phyloP scores from a whole-genome alignment of 2,888 invertebrate species.

The Tineola bisselliella region DNA sequence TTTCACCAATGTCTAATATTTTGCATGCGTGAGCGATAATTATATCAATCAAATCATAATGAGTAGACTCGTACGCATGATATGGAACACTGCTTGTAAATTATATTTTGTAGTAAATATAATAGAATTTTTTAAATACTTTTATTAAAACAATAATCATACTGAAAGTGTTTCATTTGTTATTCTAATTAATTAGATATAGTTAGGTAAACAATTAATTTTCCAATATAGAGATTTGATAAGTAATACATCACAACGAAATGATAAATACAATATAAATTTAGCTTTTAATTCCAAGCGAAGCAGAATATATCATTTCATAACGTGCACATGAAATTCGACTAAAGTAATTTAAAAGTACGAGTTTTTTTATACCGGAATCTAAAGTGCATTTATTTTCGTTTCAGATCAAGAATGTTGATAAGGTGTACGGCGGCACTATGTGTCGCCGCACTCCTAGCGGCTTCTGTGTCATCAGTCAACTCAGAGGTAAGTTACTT shows the following conservation, averaged over 20 bases:
- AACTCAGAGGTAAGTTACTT: conserved; percentile 69
- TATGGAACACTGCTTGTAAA: background rate
- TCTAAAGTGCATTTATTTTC: conserved; percentile 24
- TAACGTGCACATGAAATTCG: too few relatives aligned
- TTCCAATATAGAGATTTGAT: too few relatives aligned
- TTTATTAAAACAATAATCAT: too few relatives aligned
- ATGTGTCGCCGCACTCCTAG: conserved; percentile 72
- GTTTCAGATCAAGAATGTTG: conserved; percentile 76
- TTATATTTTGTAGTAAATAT: background rate
- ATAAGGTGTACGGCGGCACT: conserved; percentile 77
- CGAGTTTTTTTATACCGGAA: conserved; percentile 24
- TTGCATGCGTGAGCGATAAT: background rate
- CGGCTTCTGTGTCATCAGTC: conserved; percentile 65
- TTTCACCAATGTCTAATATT: background rate
- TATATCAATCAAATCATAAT: background rate
- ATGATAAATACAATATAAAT: too few relatives aligned
- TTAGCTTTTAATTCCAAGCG: too few relatives aligned
- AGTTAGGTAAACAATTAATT: too few relatives aligned
- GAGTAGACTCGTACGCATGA: background rate
- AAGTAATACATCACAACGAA: too few relatives aligned
- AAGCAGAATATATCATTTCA: too few relatives aligned
- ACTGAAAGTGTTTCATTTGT: too few relatives aligned
- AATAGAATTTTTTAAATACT: too few relatives aligned
- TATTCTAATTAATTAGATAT: too few relatives aligned
- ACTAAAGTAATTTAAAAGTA: background rate